Evolutionary conservation across 2,113 vertebrate species (phyloP), one percentile per base, ranked within the genome.

Genomic region (Eira barbara): DNA sequence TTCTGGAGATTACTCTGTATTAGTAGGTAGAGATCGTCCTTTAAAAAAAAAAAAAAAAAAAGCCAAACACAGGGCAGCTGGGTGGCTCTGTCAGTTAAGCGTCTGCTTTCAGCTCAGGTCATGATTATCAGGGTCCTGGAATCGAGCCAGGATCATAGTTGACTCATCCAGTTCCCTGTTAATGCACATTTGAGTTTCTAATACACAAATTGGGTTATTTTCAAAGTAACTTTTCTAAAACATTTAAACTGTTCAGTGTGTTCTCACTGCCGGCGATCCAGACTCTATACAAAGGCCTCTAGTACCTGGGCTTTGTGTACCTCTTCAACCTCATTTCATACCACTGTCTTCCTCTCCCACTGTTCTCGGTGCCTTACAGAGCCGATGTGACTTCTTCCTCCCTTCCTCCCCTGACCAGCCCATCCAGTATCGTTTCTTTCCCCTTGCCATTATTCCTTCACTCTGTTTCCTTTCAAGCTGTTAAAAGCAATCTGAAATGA

Each of bases 171-270:
- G 12, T 84, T 84, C 14, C 21, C 63, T 67, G 14, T 36, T 92
- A 45, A 59, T 65, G 23, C 18, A 52, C 23, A 31, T 89, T 96
- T n/a, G 45, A 18, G 59, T 89, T 82, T 39, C 36, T 86, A 12
- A 78, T 67, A 45, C 5, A 84, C 7, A 8, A 36, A 49, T 11
- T 49, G 57, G 42, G 3, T 84, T 74, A 21, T 25, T 92, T 95
- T 95, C 49, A 25, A 94, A 89, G 47, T 57, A 74, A 23, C 34
- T 45, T 27, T 92, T 82, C 71, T n/a, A 78, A 86, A 57, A 21
- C 61, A 4, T 49, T 76, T 82, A 27, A 74, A 57, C 34, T 76
- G 18, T 93, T 89, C 4, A 39, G 6, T 93, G 27, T 73, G 25
- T 78, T 91, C 21, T 69, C 25, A 57, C 36, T 82, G 42, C 21